Base-by-base conservation (phyloP, 2,888 invertebrate genomes). In the Watsonalla binaria region DNA sequence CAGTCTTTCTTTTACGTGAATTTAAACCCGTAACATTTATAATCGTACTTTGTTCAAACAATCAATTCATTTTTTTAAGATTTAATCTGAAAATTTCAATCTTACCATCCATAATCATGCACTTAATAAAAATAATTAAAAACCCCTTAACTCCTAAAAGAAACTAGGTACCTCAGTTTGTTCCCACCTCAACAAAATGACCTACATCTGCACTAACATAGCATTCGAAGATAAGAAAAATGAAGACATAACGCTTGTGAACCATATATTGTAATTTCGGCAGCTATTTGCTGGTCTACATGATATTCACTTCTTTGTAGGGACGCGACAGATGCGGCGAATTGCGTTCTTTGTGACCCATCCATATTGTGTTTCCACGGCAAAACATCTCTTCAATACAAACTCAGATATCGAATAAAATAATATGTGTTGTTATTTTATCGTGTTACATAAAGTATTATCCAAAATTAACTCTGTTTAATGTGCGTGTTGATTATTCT, bases 321-420 rank as follows among this genome's bases (percentile, higher is more conserved):
- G 9, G 63, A 49, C 54, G 63, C 74, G 72, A 68, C 82, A 83
- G 79, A 74, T 84, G 82, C 72, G 70, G 68, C 71, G 74, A 81
- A 83, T 82, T 76, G 82, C 81, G 68, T 80, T 76, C 77, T 80
- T 80, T 82, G 80, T 80, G 70, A 71, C 65, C 65, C 63, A 62
- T 64, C 67, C 56, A 70, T 78, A 78, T 79, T 76, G 75, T 78
- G 65, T 72, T 67, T 67, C 66, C 62, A 64, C 63, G 72, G 66
- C 62, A 59, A 70, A 74, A 72, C 70, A 73, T 72, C 67, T 71
- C 68, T 72, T 70, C 66, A 68, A 62, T 69, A 66, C 63, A 61
- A 37, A 42, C 59, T 58, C 60, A 61, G 65, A 72, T 70, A 72
- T 74, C 63, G 64, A 54, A 58, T 58, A 65, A 68, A 69, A 66